Evolutionary conservation across 2,113 vertebrate genomes (phyloP), one percentile per base, ranked within the genome.

Genomic region (Parus major): DNA sequence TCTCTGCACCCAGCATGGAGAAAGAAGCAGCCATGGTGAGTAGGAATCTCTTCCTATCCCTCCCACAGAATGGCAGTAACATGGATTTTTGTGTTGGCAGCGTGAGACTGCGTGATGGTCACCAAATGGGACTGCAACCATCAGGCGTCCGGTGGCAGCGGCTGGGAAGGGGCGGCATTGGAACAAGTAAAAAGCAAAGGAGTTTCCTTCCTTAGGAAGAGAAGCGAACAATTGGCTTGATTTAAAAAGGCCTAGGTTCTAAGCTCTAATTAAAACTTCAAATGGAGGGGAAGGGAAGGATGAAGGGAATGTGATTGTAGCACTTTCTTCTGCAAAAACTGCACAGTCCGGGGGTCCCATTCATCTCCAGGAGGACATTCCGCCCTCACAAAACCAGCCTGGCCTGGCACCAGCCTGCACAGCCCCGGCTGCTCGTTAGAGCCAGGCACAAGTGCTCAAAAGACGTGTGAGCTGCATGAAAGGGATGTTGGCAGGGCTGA

Each of bases 211-310:
- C 95, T 88, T 90, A 71, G 92, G 94, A 96, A 95, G 84, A 56
- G 72, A 94, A 90, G 25, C 7, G 13, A 95, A 85, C 80, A 93
- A 69, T 78, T 97, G 95, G 94, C 96, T 79, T 65, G 59, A 69
- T 97, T 92, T 83, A 53, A 92, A 93, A 94, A 88, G 59, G n/a
- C 23, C 60, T 15, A 20, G 86, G 42, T 84, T 82, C 89, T 83
- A 88, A 93, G 85, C 79, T 77, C 79, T 96, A 96, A 97, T 97
- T 97, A 95, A 94, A 82, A 81, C 88, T 95, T 81, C 70, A 88
- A 65, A 86, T 63, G 66, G 61, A 95, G 78, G 69, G 86, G 93
- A 94, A 95, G 63, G 39, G 71, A 25, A 95, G 63, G 88, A 82
- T 82, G 79, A 41, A 44, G 84, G 31, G 76, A 60, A 82, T 92